Evolutionary conservation across 2,797 vertebrate species (phyloP).

Genomic region (Peromyscus nudipes): DNA sequence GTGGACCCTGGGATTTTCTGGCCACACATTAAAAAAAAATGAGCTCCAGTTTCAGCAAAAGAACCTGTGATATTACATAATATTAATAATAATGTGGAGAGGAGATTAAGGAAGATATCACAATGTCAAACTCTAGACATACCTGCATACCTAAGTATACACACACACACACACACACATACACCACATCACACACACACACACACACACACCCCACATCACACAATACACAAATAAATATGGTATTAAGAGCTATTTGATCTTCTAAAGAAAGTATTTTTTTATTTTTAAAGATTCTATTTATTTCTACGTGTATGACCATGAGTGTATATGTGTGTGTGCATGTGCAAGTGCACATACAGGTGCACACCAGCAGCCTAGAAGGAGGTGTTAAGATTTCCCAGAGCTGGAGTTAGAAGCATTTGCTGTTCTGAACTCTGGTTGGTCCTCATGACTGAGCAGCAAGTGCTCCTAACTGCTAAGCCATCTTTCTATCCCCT

Average conservation of each 20-base stretch:
- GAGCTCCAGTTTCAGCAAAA: neutral
- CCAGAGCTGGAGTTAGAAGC: neutral
- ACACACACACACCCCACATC: neutral
- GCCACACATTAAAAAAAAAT: neutral
- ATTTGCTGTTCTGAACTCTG: neutral
- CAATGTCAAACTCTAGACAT: neutral
- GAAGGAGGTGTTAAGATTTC: neutral
- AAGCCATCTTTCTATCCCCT: neutral
- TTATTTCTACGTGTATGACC: neutral
- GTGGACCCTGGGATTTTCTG: neutral
- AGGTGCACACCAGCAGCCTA: neutral
- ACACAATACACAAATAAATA: neutral
- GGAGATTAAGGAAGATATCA: neutral
- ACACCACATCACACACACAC: neutral
- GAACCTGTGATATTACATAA: neutral
- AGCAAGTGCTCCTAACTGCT: neutral
- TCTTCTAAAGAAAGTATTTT: neutral
- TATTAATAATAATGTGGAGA: neutral
- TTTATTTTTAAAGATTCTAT: neutral
- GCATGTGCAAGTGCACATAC: neutral
- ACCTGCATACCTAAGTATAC: neutral
- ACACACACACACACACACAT: neutral
- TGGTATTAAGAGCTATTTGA: neutral
- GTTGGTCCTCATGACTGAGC: neutral
- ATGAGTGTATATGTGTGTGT: neutral